Base-by-base conservation (phyloP, 1,140 invertebrate species). In the Sminthurides bifidus region DNA sequence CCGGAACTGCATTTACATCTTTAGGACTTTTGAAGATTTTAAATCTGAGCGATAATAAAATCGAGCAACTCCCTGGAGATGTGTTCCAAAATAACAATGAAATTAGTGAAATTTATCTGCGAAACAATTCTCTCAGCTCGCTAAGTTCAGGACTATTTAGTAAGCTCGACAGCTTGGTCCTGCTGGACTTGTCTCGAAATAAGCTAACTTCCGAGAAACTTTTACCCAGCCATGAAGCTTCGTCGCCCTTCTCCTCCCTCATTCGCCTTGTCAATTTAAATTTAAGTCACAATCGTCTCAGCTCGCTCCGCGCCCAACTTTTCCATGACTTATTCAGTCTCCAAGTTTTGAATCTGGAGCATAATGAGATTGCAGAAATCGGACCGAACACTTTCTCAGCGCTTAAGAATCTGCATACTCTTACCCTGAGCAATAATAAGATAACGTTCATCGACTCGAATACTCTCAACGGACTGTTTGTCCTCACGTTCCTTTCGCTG, bases 171-270 rank as follows among this genome's bases (percentile, higher is more conserved):
- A 83, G 89, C 67, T 74, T 96, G 53, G 40, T 87, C 65, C 79
- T 84, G 1, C 71, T 96, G 43, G 87, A 94, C 70, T 74, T 94
- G 64, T 90, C 88, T 17, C 79, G 79, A 64, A 96, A 96, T 74
- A 78, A 83, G 68, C 74, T 96, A 27, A 85, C 85, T 24, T 85
- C 81, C 66, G 79, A 79, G 14, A n/a, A n/a, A n/a, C n/a, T n/a
- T n/a, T n/a, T n/a, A n/a, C n/a, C n/a, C n/a, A n/a, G n/a, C n/a
- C n/a, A n/a, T n/a, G 12, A 92, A 82, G 86, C 54, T 68, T 65
- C 37, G 73, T 65, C 72, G 17, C 40, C 52, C 19, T 92, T 93
- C 66, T 79, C 81, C 14, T 89, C 89, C 3, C 76, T 93, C 19
- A 90, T 88, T 59, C 80, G 87, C 23, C 75, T 94, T 54, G 85